Base-by-base conservation (phyloP, 1,140 invertebrate genomes). In the Diorhabda carinulata region DNA sequence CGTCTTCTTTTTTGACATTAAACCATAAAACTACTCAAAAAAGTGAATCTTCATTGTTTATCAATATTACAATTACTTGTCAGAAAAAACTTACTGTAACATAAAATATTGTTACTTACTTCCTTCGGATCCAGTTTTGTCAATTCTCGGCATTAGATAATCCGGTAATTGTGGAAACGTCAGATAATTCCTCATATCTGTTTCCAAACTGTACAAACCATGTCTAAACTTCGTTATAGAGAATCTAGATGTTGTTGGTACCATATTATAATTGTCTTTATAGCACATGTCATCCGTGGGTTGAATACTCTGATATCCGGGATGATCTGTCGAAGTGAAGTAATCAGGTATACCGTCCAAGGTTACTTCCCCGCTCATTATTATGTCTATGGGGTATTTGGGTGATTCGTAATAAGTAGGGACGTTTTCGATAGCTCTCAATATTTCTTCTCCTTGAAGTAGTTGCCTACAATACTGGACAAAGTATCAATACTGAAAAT, bases 401-500 rank as follows among this genome's bases (percentile, higher is more conserved):
- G 86, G 86, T 4, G 77, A 78, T 78, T 87, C 83, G 68, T 85
- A 84, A 71, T 77, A 81, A 2, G 84, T 85, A 3, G 81, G 74
- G 2, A 83, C 77, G 3, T 80, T 73, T 78, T 86, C 85, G 41
- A 87, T 84, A 65, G 67, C 72, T 42, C 80, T 74, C 10, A 87
- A 76, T 47, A 85, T 82, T 44, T 81, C 74, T 62, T 82, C 82
- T 5, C 86, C 85, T 42, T 86, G 84, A 43, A 87, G 78, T 1
- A 87, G 73, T 78, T 87, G 84, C 9, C 80, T 75, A 43, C 65
- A 65, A 73, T 44, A 69, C 57, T 25, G 57, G 25, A 44, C 10
- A 25, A n/a, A 63, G 43, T 66, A 56, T 5, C 7, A 7, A 42
- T 8, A 7, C 7, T 60, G 6, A 6, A 60, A 40, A 6, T 8